Base-by-base conservation (phyloP, 1,140 invertebrate species). In the Drosophila fuyamai region DNA sequence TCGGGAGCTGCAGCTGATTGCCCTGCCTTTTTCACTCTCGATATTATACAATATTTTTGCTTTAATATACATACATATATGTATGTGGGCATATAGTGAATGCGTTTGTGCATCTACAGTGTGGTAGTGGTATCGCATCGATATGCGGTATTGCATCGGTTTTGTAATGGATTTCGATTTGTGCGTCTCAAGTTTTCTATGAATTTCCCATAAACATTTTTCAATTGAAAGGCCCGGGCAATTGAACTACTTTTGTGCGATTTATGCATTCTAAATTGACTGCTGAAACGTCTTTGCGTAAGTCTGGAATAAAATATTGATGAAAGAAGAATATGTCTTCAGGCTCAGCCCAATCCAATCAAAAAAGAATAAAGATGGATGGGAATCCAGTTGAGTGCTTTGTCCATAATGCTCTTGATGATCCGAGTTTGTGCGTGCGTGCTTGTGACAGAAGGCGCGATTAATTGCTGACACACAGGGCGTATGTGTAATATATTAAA, bases 1-100 rank as follows among this genome's bases (percentile, higher is more conserved):
- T 50, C 51, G 56, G 53, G 51, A 82, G 48, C 75, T 65, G 80
- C 57, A 61, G 62, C 76, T 85, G 82, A 81, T 86, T 85, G 67
- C 62, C 56, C 47, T 46, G 36, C 43, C 60, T 41, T 29, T 40
- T 14, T 47, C 61, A 51, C 74, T 51, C 51, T 62, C 75, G 48
- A 61, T 88, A 88, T 86, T 88, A 88, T 86, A 79, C 83, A 86
- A 88, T 86, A 83, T 79, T 83, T 86, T 79, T 65, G 83, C 81
- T 60, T 76, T 76, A 51, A 66, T 65, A 81, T 74, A 77, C n/a
- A 66, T 74, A 77, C n/a, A 66, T 65, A 74, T 65, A 48, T 57
- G 16, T 27, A 13, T n/a, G 27, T n/a, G 5, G 1, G 29, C 12
- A 41, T 41, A 41, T 27, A 47, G 38, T 43, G 5, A 8, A 27